Conservation (phyloP, 2,113 vertebrate species). For the Acrocephalus kingi region DNA sequence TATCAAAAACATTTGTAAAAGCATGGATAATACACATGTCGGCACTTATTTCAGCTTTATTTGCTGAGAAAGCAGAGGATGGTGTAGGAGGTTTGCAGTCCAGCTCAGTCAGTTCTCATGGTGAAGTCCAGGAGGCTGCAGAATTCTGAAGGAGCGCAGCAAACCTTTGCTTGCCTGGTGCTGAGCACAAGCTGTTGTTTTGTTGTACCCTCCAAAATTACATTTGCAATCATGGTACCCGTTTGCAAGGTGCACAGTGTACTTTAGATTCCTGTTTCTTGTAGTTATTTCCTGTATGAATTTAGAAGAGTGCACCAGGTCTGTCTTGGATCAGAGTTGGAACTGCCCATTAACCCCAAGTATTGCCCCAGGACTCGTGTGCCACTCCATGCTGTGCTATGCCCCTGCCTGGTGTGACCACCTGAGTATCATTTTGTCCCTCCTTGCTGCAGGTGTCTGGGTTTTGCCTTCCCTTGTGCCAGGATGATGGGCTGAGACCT, state of each 20-base stretch:
- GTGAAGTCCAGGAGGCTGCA: background rate
- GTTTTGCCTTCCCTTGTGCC: background rate
- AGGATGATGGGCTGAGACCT: background rate
- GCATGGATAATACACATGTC: background rate
- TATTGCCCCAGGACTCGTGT: fast-evolving
- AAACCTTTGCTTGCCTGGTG: background rate
- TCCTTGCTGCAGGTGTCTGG: background rate
- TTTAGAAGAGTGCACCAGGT: background rate
- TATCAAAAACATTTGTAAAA: background rate
- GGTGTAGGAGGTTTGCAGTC: background rate
- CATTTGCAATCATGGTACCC: background rate
- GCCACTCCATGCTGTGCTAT: fast-evolving
- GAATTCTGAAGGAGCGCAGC: background rate
- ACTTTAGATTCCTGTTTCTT: background rate
- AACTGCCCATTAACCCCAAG: fast-evolving
- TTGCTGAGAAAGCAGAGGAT: background rate
- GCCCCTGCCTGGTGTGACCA: fast-evolving
- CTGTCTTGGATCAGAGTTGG: background rate
- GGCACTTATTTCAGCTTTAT: background rate
- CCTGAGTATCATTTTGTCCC: background rate
- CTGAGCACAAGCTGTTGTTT: background rate
- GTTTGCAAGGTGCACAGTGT: background rate
- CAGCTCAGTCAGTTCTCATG: background rate
- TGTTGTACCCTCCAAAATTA: background rate
- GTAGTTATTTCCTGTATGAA: background rate